phyloP scores from a whole-genome alignment of 2,797 vertebrate species.

The Adrianichthys oophorus region DNA sequence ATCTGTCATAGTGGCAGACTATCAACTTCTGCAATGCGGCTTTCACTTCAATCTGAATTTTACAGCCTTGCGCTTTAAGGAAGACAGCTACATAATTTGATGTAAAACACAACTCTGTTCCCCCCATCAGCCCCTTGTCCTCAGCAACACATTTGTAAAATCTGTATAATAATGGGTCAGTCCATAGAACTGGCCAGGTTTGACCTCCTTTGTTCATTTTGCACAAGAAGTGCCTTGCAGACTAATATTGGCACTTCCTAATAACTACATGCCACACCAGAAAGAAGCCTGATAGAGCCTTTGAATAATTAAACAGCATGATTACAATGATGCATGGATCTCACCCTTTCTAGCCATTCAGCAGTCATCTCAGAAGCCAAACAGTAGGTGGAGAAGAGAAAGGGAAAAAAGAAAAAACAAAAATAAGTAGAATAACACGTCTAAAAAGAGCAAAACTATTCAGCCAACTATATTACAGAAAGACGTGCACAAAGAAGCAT shows the following conservation, averaged over 20 bases:
- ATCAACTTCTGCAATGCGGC: slow-evolving; percentile 26
- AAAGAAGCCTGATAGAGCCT: slow-evolving; percentile 72
- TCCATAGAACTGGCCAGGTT: slow-evolving; percentile 46
- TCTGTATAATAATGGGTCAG: slow-evolving; percentile 56
- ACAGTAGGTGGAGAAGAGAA: slow-evolving; percentile 45
- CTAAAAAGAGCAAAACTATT: slow-evolving; percentile 52
- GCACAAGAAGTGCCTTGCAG: slow-evolving; percentile 48
- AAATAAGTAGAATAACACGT: slow-evolving; percentile 37
- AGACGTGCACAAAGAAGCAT: slow-evolving; percentile 36
- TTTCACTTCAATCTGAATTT: slow-evolving; percentile 22
- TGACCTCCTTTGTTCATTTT: slow-evolving; percentile 59
- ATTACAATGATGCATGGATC: slow-evolving; percentile 79
- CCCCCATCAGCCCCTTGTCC: slow-evolving; percentile 39
- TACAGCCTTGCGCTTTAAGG: slow-evolving; percentile 23
- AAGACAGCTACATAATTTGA: slow-evolving; percentile 22
- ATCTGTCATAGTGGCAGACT: slow-evolving; percentile 18
- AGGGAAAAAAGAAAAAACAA: slow-evolving; percentile 27
- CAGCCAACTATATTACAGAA: slow-evolving; percentile 69
- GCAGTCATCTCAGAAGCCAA: slow-evolving; percentile 51
- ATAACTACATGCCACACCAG: slow-evolving; percentile 75
- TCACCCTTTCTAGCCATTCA: slow-evolving; percentile 72
- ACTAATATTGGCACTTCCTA: slow-evolving; percentile 64
- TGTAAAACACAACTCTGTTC: slow-evolving; percentile 31
- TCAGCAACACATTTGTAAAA: slow-evolving; percentile 64
- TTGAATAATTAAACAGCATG: slow-evolving; percentile 81